These are phyloP conservation scores for Drosophila azteca DNA, from an alignment of 1,140 invertebrate species.

Conservation along the genomic window DNA sequence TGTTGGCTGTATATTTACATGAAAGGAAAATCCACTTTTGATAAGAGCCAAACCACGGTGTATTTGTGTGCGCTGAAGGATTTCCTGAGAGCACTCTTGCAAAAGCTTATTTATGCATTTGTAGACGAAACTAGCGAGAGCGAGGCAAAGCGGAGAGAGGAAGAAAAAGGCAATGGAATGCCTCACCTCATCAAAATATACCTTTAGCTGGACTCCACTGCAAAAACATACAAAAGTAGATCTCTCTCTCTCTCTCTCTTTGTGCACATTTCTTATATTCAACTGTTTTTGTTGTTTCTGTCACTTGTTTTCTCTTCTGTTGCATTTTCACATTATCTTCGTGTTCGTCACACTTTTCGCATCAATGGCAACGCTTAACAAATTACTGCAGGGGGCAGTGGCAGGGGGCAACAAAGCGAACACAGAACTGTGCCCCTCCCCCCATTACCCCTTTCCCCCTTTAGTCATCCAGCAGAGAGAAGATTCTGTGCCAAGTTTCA, in stretches of 20 bases:
- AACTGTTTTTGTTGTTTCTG: slow-evolving; percentile 5
- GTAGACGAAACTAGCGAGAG: no score
- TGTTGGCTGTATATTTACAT: slow-evolving; percentile 18
- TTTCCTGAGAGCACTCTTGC: background rate
- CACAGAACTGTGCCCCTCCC: background rate
- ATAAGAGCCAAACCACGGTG: slow-evolving; percentile 25
- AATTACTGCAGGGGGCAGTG: slow-evolving; percentile 44
- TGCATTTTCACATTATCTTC: slow-evolving; percentile 63
- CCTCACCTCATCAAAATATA: no score
- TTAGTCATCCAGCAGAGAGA: no score
- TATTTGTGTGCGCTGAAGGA: background rate
- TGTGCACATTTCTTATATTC: background rate
- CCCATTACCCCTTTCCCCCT: no score
- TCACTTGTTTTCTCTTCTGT: slow-evolving; percentile 34
- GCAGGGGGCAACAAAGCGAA: background rate
- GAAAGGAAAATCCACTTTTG: slow-evolving; percentile 27
- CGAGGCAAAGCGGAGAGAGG: no score
- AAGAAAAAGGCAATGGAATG: no score
- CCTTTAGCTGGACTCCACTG: no score
- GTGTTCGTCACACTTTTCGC: slow-evolving; percentile 70
- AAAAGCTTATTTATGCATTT: no score
- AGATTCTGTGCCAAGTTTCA: slow-evolving; percentile 46
- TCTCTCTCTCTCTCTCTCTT: slow-evolving; percentile 27
- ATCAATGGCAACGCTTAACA: slow-evolving; percentile 66
- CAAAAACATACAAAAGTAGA: slow-evolving; percentile 26